A percentile compares a stretch with the other conserved stretches of the same genome.
phyloP scores from a whole-genome alignment of 2,113 vertebrate species.

The Leiothrix lutea region DNA sequence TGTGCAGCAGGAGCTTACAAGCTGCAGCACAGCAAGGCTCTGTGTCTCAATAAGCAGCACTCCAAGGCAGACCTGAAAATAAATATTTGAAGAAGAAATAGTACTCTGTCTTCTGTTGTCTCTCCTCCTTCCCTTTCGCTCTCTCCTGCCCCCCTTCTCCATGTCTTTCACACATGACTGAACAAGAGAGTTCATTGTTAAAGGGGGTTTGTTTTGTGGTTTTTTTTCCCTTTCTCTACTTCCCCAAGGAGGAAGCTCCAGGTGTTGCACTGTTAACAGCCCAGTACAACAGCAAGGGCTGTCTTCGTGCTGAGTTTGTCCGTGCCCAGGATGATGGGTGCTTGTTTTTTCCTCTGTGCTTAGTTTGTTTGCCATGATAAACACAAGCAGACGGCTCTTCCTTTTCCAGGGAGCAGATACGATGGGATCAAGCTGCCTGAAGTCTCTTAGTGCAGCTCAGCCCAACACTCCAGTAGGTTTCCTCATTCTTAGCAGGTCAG shows the following conservation, averaged over 20 bases:
- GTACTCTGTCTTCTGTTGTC: conserved; percentile 31
- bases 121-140: background rate
- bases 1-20: background rate
- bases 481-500: background rate
- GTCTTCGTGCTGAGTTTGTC: background rate
- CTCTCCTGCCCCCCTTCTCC: background rate
- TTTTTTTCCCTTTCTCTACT: background rate
- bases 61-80: conserved; percentile 40
- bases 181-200: conserved; percentile 24
- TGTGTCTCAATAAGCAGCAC: conserved; percentile 34
- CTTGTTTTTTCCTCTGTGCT: background rate
- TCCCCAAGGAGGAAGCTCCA: background rate
- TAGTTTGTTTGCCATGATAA: background rate
- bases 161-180: conserved; percentile 25
- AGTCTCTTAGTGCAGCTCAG: background rate
- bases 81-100: conserved; percentile 58
- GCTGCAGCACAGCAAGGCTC: background rate
- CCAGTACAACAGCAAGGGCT: background rate
- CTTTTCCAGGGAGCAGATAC: background rate
- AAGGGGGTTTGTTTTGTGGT: background rate
- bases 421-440: background rate
- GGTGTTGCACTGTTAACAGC: background rate
- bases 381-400: background rate
- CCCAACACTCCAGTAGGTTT: background rate
- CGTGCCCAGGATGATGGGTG: background rate